Evolutionary conservation across 2,888 invertebrate genomes (phyloP), one percentile per base, ranked within the genome.

Genomic region (Thera obeliscata): DNA sequence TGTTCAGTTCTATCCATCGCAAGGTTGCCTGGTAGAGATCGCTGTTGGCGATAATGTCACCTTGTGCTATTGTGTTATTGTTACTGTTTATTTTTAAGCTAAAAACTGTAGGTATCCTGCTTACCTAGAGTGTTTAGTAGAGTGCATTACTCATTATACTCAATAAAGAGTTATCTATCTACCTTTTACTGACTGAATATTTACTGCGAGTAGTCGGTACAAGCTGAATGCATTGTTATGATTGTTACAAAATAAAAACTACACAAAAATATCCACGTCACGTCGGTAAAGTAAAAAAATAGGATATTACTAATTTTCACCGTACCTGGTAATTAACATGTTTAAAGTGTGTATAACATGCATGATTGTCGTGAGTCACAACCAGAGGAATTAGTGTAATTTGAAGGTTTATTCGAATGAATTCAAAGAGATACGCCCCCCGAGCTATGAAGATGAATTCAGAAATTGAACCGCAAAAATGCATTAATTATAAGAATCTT

Each of bases 401-500:
- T 50, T 48, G 59, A 56, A 54, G 43, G 38, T 60, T 56, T 46
- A 55, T 1, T 50, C 35, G 41, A 54, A 65, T 49, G 7, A 50
- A 54, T 54, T 36, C 33, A 48, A 52, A 2, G 59, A 61, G 69
- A 61, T 69, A 69, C 69, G 69, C 69, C 69, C 69, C 69, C 69
- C 66, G 66, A 59, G 64, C 65, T 62, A 9, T 50, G 52, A 4
- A 56, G 5, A 6, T 43, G 0, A 11, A 50, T 36, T 36, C 4
- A 55, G 7, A 22, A 48, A 61, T 11, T 52, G 12, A 1, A 1
- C 36, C 9, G 60, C 2, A 48, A 3, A 48, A 59, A 6, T 6
- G 0, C 4, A 33, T 1, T 12, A 35, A 6, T 11, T 9, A 9
- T 8, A 11, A 58, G 55, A 64, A 69, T 78, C 88, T 85, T 72